A percentile compares a stretch with the other conserved stretches of the same genome.
Evolutionary conservation across 2,888 invertebrate species (phyloP).

Genomic region (Eupithecia abbreviata): DNA sequence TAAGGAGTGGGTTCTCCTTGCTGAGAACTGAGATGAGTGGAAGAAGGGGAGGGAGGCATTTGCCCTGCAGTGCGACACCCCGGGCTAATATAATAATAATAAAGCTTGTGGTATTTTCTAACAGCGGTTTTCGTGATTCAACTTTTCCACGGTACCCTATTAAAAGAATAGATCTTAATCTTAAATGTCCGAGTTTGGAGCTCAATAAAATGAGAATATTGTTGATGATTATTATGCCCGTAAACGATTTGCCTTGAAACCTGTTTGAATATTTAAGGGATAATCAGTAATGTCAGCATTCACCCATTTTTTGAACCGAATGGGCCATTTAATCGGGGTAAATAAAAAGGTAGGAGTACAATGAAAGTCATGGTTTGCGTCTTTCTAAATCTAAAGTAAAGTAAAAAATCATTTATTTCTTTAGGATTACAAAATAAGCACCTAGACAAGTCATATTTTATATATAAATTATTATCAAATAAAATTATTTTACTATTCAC

Average conservation of each 20-base stretch:
- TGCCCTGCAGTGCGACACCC: too few relatives aligned
- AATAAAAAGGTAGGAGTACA: background rate
- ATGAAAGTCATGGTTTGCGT: background rate
- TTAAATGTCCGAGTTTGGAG: slow-evolving; percentile 71
- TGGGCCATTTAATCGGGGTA: background rate
- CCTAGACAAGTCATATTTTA: too few relatives aligned
- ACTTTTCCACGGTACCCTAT: slow-evolving; percentile 59
- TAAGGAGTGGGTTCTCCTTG: too few relatives aligned
- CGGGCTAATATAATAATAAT: too few relatives aligned
- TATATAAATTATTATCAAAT: too few relatives aligned
- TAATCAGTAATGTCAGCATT: slow-evolving; percentile 71
- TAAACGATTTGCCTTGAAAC: slow-evolving; percentile 74
- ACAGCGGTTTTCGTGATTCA: background rate
- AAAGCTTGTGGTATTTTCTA: background rate
- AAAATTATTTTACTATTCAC: too few relatives aligned
- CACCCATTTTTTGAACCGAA: slow-evolving; percentile 54
- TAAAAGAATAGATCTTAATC: slow-evolving; percentile 81
- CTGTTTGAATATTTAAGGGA: slow-evolving; percentile 67
- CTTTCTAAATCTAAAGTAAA: background rate
- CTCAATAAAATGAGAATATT: slow-evolving; percentile 80
- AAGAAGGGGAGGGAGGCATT: too few relatives aligned
- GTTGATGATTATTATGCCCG: slow-evolving; percentile 80
- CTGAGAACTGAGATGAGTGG: too few relatives aligned
- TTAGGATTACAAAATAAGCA: too few relatives aligned
- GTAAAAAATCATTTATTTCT: too few relatives aligned